These are phyloP conservation scores for Dilophus febrilis DNA, from an alignment of 2,888 invertebrate genomes.

Conservation along the genomic window DNA sequence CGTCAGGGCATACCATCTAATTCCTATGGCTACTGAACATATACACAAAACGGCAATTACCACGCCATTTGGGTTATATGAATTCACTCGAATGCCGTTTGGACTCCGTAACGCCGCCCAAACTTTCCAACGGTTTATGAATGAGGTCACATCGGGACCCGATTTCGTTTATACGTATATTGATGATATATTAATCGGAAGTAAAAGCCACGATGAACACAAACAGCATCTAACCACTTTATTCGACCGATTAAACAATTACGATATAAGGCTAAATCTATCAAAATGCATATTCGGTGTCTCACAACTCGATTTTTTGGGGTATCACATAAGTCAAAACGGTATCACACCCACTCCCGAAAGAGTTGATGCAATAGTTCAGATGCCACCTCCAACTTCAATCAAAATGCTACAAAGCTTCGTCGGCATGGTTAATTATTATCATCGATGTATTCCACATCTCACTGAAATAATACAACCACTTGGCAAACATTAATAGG, in stretches of 20 bases:
- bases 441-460: constrained; percentile 8
- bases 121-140: constrained; percentile 16
- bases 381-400: constrained; percentile 7
- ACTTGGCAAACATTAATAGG: too few relatives aligned
- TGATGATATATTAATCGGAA: constrained; percentile 14
- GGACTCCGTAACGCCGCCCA: constrained; percentile 16
- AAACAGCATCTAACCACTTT: constrained; percentile 7
- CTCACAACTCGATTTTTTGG: constrained; percentile 9
- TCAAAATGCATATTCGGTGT: constrained; percentile 13
- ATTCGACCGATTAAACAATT: constrained; percentile 10
- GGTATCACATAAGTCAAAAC: constrained; percentile 8
- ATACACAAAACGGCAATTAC: constrained; percentile 18
- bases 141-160: constrained; percentile 14
- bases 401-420: constrained; percentile 9
- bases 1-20: constrained; percentile 17
- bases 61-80: constrained; percentile 20
- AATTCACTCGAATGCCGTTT: constrained; percentile 17
- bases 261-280: constrained; percentile 11
- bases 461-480: too few relatives aligned
- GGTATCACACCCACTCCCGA: constrained; percentile 11
- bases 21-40: constrained; percentile 17
- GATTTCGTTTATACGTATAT: constrained; percentile 10
- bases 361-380: constrained; percentile 10
- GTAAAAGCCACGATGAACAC: constrained; percentile 11
- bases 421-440: constrained; percentile 9